These are phyloP conservation scores for Cancer borealis DNA, from an alignment of 2,888 invertebrate genomes.

Conservation along the genomic window DNA sequence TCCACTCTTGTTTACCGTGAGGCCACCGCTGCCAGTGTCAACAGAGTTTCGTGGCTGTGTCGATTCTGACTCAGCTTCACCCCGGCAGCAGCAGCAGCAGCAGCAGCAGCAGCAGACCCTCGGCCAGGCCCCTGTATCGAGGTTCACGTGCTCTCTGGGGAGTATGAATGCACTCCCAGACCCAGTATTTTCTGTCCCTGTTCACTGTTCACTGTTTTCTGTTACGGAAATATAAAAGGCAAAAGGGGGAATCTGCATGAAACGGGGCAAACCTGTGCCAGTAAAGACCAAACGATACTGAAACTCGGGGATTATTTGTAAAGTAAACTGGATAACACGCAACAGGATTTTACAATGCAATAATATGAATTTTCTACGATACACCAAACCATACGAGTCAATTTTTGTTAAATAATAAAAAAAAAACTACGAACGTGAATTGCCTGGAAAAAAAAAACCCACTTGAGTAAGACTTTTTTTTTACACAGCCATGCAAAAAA, in stretches of 20 bases:
- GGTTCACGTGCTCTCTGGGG: background rate
- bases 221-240: conserved; percentile 22
- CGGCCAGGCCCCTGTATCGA: background rate
- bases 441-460: background rate
- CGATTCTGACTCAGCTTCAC: background rate
- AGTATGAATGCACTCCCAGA: conserved; percentile 27
- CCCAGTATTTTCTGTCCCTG: background rate
- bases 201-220: conserved; percentile 32
- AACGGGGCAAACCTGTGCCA: background rate
- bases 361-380: background rate
- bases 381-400: background rate
- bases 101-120: background rate
- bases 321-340: conserved; percentile 27
- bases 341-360: background rate
- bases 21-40: conserved; percentile 37
- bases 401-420: background rate
- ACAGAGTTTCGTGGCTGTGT: background rate
- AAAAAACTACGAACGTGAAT: background rate
- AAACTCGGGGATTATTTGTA: background rate
- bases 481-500: background rate
- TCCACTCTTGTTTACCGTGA: conserved; percentile 29
- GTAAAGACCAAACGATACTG: conserved; percentile 14
- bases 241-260: conserved; percentile 14
- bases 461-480: too few species aligned
- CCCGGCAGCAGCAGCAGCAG: background rate